Evolutionary conservation across 2,888 invertebrate species (phyloP).

Genomic region (Phyto melanocephala): DNA sequence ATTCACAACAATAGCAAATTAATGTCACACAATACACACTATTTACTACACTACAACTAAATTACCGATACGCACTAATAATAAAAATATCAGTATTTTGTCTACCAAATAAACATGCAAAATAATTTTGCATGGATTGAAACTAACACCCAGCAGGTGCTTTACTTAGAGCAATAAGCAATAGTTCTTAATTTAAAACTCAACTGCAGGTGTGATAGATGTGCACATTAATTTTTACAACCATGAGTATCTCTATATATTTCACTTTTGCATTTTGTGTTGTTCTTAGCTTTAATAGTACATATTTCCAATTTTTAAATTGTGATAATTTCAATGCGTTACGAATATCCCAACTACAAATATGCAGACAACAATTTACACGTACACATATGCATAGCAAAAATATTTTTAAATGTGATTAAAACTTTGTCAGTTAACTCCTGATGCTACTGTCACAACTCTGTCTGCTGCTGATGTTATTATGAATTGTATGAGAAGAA

Average conservation of each 20-base stretch:
- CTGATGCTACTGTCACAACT: not conserved
- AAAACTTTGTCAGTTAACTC: constrained; percentile 44
- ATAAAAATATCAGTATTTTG: not conserved
- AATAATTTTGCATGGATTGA: not conserved
- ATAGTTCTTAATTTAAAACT: not conserved
- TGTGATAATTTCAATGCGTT: not conserved
- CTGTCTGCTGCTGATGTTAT: not conserved
- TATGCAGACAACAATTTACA: not conserved
- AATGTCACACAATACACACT: constrained; percentile 21
- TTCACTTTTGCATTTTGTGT: not conserved
- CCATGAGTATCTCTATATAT: no score
- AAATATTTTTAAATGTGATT: constrained; percentile 40
- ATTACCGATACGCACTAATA: constrained; percentile 34
- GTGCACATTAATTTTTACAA: no score
- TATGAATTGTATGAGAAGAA: not conserved
- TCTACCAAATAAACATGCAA: not conserved
- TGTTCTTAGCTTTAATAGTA: not conserved
- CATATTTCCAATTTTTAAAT: no score
- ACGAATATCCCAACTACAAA: not conserved
- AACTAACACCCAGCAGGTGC: not conserved
- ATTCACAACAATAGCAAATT: constrained; percentile 29
- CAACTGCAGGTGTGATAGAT: not conserved
- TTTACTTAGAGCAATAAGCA: not conserved
- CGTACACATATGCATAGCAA: not conserved
- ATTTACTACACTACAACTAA: not conserved